Evolutionary conservation across 1,140 invertebrate genomes (phyloP).

Genomic region (Calliphora vicina): DNA sequence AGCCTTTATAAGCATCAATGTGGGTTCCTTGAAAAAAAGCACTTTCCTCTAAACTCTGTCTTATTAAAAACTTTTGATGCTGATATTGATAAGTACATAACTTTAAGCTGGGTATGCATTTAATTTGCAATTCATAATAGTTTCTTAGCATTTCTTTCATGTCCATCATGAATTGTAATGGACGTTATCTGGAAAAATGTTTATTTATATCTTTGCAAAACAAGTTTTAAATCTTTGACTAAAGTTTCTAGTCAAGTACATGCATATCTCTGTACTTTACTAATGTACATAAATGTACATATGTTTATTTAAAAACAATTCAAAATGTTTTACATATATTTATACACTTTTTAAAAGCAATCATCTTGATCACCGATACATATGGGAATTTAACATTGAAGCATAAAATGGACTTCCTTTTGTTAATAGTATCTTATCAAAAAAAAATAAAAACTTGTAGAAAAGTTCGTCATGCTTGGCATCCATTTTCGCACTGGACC

Average conservation of each 20-base stretch:
- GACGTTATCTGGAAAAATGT: background rate
- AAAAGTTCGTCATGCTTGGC: conserved; percentile 29
- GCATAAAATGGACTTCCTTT: conserved; percentile 7
- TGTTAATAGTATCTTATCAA: background rate
- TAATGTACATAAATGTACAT: no score
- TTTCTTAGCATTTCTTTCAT: no score
- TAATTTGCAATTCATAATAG: no score
- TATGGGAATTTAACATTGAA: background rate
- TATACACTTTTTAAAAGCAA: background rate
- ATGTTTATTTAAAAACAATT: conserved; percentile 1
- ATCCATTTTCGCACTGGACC: conserved; percentile 31
- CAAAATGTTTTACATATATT: background rate
- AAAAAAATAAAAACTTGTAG: background rate
- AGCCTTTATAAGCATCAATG: no score
- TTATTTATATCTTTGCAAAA: background rate
- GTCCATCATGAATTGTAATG: background rate
- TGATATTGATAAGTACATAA: no score
- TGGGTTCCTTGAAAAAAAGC: no score
- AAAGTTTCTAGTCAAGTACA: background rate
- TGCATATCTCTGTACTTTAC: no score
- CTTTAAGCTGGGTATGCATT: no score
- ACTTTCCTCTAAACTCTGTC: no score
- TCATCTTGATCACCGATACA: conserved; percentile 5
- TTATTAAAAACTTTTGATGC: no score
- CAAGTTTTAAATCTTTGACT: background rate